These are phyloP conservation scores for Enteromius mattozi DNA, from an alignment of 2,797 vertebrate species.

Conservation along the genomic window DNA sequence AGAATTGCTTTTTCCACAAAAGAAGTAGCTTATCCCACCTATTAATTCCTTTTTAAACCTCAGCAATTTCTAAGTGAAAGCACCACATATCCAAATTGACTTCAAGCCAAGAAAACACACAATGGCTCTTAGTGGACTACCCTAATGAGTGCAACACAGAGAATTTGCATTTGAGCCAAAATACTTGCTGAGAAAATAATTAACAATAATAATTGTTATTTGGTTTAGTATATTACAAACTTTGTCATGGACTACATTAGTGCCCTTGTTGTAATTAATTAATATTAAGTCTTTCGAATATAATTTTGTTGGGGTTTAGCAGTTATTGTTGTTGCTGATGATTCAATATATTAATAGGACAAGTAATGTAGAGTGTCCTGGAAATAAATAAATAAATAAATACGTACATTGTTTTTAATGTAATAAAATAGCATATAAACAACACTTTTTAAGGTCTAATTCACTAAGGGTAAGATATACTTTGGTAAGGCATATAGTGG, in stretches of 20 bases:
- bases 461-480: slow-evolving; percentile 11
- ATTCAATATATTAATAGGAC: background rate
- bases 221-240: slow-evolving; percentile 15
- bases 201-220: slow-evolving; percentile 10
- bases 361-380: background rate
- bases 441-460: background rate
- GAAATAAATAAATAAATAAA: background rate
- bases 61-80: slow-evolving; percentile 41
- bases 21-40: slow-evolving; percentile 45
- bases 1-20: slow-evolving; percentile 19
- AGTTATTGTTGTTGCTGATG: background rate
- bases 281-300: background rate
- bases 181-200: slow-evolving; percentile 26
- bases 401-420: background rate
- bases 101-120: slow-evolving; percentile 56
- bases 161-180: slow-evolving; percentile 43
- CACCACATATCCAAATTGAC: slow-evolving; percentile 26
- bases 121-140: slow-evolving; percentile 61
- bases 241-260: background rate
- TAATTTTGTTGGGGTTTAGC: background rate
- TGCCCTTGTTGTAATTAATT: background rate
- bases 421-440: slow-evolving; percentile 7
- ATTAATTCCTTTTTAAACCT: slow-evolving; percentile 58
- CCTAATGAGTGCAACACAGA: slow-evolving; percentile 55
- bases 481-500: background rate